These are phyloP conservation scores for Pteruthius melanotis DNA, from an alignment of 2,113 vertebrate species.

Conservation along the genomic window DNA sequence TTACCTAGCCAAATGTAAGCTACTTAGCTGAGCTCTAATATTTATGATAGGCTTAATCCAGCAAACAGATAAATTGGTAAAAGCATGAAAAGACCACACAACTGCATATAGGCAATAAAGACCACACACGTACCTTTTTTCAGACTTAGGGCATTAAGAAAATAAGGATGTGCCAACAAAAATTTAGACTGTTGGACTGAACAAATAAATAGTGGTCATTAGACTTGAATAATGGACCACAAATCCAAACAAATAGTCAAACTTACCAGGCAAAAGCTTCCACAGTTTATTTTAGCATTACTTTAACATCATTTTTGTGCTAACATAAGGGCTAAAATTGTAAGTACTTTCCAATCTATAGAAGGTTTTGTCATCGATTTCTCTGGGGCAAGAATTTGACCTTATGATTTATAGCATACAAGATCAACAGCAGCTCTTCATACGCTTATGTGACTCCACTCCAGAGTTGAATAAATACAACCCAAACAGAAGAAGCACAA, in stretches of 20 bases:
- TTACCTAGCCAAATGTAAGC: conserved; percentile 23
- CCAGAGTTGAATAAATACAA: not conserved
- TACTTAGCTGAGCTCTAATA: conserved; percentile 4
- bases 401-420: not conserved
- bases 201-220: conserved; percentile 57
- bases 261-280: not conserved
- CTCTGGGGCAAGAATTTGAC: conserved; percentile 1
- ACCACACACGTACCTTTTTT: conserved; percentile 22
- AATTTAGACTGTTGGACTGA: conserved; percentile 11
- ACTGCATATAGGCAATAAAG: not conserved
- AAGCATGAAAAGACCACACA: conserved; percentile 10
- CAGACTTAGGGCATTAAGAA: not conserved
- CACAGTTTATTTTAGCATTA: conserved; percentile 42
- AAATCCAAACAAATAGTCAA: conserved; percentile 51
- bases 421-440: not conserved
- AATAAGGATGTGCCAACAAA: conserved; percentile 44
- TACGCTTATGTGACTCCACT: not conserved
- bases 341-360: conserved; percentile 11
- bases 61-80: conserved; percentile 41
- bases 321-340: not conserved
- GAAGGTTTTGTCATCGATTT: conserved; percentile 17
- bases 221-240: conserved; percentile 30
- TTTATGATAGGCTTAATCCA: conserved; percentile 26
- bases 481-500: not conserved
- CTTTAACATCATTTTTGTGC: not conserved